These are phyloP conservation scores for Falco peregrinus DNA, from an alignment of 2,797 vertebrate genomes.

Conservation along the genomic window DNA sequence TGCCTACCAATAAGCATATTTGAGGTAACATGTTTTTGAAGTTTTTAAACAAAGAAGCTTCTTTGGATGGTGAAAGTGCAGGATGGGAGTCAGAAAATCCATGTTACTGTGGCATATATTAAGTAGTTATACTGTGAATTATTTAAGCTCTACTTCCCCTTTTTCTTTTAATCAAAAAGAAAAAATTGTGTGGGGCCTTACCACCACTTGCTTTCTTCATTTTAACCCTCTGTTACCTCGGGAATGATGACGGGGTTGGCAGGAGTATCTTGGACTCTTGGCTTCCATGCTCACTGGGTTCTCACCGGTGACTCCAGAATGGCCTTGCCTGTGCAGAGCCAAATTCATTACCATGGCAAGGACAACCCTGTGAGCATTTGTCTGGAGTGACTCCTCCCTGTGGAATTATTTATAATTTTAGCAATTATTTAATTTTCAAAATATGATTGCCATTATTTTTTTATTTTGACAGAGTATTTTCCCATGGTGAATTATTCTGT, in stretches of 20 bases:
- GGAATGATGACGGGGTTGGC: not conserved
- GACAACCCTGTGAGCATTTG: not conserved
- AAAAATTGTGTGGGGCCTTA: not conserved
- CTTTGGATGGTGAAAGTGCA: not conserved
- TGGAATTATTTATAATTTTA: not conserved
- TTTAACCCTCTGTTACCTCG: not conserved
- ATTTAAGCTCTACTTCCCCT: not conserved
- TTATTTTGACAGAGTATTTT: not conserved
- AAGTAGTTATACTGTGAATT: not conserved
- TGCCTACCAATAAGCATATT: constrained; percentile 54
- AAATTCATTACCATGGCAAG: not conserved
- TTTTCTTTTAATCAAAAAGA: not conserved
- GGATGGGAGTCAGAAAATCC: not conserved
- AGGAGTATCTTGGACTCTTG: not conserved
- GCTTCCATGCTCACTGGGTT: not conserved
- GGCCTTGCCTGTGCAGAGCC: not conserved
- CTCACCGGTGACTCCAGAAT: not conserved
- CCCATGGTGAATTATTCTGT: not conserved
- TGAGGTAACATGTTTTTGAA: constrained; percentile 46
- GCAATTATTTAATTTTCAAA: constrained; percentile 22
- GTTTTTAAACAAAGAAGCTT: constrained; percentile 41
- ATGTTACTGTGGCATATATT: not conserved
- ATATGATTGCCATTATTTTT: not conserved
- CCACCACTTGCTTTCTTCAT: not conserved
- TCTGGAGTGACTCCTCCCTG: not conserved